Evolutionary conservation across 92 coral and sea anemone genomes (phyloP), one percentile per base, ranked within the genome.

Genomic region (Heliopora coerulea): DNA sequence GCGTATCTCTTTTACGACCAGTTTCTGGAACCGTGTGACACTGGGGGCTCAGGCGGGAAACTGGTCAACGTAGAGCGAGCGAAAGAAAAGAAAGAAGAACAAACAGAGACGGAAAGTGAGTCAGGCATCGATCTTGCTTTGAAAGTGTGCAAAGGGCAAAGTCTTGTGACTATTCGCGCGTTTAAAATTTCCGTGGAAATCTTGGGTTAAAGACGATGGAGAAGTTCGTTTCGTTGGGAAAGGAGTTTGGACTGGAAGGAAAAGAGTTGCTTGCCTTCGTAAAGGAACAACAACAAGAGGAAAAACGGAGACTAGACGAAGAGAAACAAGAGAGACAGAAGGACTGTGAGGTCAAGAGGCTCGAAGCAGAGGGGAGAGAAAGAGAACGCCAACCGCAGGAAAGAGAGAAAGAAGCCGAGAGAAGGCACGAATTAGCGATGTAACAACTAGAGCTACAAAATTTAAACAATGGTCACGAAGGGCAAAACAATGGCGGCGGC

Each of bases 211-310:
- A 37, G 42, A 50, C 4, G 4, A 37, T 37, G 42, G 42, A 37
- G 11, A 37, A 37, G 11, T 37, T 37, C 11, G 11, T 37, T 37
- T 37, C 42, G 11, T 11, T 37, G 42, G 42, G 42, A 46, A 59
- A 52, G 6, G 33, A 30, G 57, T 40, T 73, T 26, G 85, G 85
- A 0, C 49, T 80, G 1, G 79, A 80, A 40, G 79, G 85, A 28
- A 80, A 37, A 29, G 79, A 80, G 19, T 34, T 80, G 15, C 21
- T 50, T 18, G 74, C 68, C n/a, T n/a, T n/a, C n/a, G n/a, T n/a
- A n/a, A n/a, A n/a, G n/a, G n/a, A n/a, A n/a, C n/a, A n/a, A n/a
- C n/a, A n/a, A n/a, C n/a, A n/a, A n/a, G n/a, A n/a, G n/a, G n/a
- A n/a, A n/a, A n/a, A n/a, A n/a, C n/a, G n/a, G n/a, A n/a, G n/a